Evolutionary conservation across 2,797 vertebrate genomes (phyloP), one percentile per base, ranked within the genome.

Genomic region (Typhlichthys subterraneus): DNA sequence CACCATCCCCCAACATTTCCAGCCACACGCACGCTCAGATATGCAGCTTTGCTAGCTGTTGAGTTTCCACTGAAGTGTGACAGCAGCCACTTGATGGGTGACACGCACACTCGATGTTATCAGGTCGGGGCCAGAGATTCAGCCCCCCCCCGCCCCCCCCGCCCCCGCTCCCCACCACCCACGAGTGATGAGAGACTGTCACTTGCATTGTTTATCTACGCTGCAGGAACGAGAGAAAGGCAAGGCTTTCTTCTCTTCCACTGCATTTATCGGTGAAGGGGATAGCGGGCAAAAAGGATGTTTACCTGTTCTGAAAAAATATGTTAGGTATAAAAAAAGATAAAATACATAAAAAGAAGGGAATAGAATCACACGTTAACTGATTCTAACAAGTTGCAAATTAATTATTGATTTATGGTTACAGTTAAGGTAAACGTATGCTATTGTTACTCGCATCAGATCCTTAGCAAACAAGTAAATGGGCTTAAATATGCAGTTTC

Each of bases 1-100:
- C 57, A 70, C 82, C 85, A 74, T 68, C 81, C 82, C 73, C 75
- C 79, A 72, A 12, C 69, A 12, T 73, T 60, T 2, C 78, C 80
- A 51, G 59, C 63, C 60, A 68, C 57, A 61, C 63, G 63, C 15
- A 61, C 57, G 63, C 71, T 48, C 65, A 65, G 61, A 54, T 42
- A 42, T 42, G 38, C 38, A 66, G 76, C 73, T 77, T 84, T n/a
- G n/a, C 90, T 86, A 65, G 85, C 94, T 93, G 93, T 93, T 90
- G 93, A 94, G 94, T 94, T 97, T 92, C 96, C 94, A 95, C 92
- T 97, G 95, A 96, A 95, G 95, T 97, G 94, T 96, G 96, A 95
- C 95, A 94, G 95, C 94, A 93, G 94, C 93, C 94, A 92, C 89
- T 91, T 91, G 94, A 94, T 94, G 93, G 91, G 91, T 96, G 96